A percentile compares a stretch with the other conserved stretches of the same genome.
phyloP scores from a whole-genome alignment of 2,888 invertebrate species.

The Rambutsinella grinnellia region DNA sequence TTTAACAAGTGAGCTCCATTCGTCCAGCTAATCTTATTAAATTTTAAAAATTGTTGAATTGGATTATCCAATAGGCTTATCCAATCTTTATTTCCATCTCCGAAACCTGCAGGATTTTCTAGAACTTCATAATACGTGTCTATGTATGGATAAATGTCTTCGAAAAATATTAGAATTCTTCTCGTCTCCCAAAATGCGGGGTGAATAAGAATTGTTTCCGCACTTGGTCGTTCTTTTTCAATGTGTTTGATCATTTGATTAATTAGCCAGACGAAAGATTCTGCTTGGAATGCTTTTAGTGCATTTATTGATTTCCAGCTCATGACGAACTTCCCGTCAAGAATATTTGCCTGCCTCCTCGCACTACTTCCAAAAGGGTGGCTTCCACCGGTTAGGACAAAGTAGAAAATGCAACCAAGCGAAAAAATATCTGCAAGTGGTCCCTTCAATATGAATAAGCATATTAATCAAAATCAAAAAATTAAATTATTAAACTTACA shows the following conservation, averaged over 20 bases:
- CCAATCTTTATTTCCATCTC: no score
- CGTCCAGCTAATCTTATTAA: no score
- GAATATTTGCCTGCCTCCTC: neutral
- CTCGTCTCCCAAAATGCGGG: neutral
- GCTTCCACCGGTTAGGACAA: slow-evolving; percentile 87
- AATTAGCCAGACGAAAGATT: neutral
- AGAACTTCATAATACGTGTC: no score
- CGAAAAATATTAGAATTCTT: no score
- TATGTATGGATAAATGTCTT: no score
- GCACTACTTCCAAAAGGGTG: slow-evolving; percentile 85
- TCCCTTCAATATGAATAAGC: slow-evolving; percentile 62
- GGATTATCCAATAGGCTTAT: no score
- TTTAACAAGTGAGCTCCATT: no score
- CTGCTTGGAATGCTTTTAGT: neutral
- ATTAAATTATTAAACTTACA: neutral
- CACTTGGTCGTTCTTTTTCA: neutral
- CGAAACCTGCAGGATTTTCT: no score
- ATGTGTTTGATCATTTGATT: neutral
- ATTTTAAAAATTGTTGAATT: no score
- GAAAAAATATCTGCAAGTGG: slow-evolving; percentile 97
- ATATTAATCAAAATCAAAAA: no score
- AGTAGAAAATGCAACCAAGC: slow-evolving; percentile 96
- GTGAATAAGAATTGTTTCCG: neutral
- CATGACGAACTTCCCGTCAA: neutral
- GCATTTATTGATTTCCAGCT: neutral